Evolutionary conservation across 64 coral and sea anemone species (phyloP).

Genomic region (Actinia tenebrosa): DNA sequence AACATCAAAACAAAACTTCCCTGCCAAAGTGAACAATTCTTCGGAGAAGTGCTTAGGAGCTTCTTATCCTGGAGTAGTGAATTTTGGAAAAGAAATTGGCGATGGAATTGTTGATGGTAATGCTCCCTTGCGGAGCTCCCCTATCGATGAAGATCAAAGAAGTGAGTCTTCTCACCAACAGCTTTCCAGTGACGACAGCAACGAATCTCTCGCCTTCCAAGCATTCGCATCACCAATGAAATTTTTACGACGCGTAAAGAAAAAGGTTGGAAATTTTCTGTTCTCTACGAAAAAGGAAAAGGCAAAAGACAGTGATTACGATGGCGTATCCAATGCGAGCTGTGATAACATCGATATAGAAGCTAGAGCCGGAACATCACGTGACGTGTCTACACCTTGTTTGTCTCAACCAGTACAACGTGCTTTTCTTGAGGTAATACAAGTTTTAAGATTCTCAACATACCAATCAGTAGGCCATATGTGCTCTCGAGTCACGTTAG

Average conservation of each 20-base stretch:
- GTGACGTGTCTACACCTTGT: neutral
- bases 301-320: neutral
- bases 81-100: neutral
- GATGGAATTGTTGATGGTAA: neutral
- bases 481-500: too few relatives aligned
- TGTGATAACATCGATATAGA: neutral
- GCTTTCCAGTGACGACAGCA: neutral
- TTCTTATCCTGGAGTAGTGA: neutral
- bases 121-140: neutral
- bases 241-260: neutral
- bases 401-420: neutral
- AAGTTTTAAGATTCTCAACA: too few relatives aligned
- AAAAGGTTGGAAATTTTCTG: constrained; percentile 9
- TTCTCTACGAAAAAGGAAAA: neutral
- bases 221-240: constrained; percentile 9
- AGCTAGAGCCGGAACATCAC: neutral
- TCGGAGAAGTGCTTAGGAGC: neutral
- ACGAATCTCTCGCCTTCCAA: neutral
- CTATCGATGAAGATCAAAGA: neutral
- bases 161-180: neutral
- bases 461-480: too few relatives aligned
- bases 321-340: neutral
- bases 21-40: neutral
- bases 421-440: too few relatives aligned
- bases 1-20: neutral